phyloP scores from a whole-genome alignment of 2,113 vertebrate species.

The Deroptyus accipitrinus region DNA sequence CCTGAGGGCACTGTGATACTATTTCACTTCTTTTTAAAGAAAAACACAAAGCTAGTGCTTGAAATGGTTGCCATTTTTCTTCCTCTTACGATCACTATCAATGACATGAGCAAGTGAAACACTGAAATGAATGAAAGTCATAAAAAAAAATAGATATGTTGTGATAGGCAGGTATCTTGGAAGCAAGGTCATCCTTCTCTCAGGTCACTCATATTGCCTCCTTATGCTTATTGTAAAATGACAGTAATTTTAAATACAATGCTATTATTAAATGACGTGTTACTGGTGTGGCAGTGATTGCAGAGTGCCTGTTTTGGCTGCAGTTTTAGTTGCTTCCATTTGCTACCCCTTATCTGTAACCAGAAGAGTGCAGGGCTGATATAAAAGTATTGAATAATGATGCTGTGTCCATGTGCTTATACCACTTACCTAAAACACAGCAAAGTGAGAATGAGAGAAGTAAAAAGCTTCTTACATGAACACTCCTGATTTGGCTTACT shows the following conservation, averaged over 20 bases:
- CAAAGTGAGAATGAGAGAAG: neutral
- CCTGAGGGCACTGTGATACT: slow-evolving; percentile 55
- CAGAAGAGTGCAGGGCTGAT: neutral
- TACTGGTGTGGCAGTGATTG: neutral
- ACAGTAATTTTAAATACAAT: neutral
- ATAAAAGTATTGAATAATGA: fast-evolving
- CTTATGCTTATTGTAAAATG: neutral
- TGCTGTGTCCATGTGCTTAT: fast-evolving
- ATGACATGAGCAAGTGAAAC: neutral
- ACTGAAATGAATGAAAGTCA: neutral
- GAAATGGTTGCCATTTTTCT: neutral
- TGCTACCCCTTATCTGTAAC: neutral
- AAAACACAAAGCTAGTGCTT: neutral
- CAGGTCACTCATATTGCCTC: neutral
- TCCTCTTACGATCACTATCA: neutral
- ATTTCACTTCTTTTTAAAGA: neutral
- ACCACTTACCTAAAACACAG: neutral
- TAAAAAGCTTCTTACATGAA: neutral
- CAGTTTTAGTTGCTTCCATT: neutral
- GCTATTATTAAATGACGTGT: neutral
- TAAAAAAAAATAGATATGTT: neutral
- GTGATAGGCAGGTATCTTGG: neutral
- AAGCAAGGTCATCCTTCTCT: neutral
- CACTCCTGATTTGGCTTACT: neutral
- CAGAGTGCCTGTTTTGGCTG: neutral